Base-by-base conservation (phyloP, 2,113 vertebrate species). In the Osmerus mordax region DNA sequence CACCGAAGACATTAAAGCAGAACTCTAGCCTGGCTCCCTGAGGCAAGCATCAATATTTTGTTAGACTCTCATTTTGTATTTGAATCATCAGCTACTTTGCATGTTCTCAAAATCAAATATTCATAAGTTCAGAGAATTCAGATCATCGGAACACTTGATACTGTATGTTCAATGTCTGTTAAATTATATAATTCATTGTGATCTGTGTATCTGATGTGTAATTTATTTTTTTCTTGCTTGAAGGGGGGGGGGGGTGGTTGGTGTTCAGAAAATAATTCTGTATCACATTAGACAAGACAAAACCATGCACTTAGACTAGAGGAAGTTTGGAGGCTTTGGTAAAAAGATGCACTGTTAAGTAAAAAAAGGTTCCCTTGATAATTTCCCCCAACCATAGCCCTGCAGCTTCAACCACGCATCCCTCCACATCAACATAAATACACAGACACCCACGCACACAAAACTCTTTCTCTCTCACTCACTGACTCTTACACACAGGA, bases 171-270 rank as follows among this genome's bases (percentile, higher is more conserved):
- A 58, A 69, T 32, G 28, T 71, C 76, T 58, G 18, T 70, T 36
- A 73, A 70, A 78, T 81, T 63, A 53, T 51, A 32, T 21, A 70
- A 62, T 55, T 76, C 69, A 75, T 78, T 68, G 69, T 72, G 55
- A 52, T 53, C 18, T 21, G 56, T 11, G 7, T 5, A 47, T 47
- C 7, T 47, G 9, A 7, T 47, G 7, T 47, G 9, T 47, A 3
- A 3, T 28, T 28, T 1, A 7, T 5, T 36, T 36, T 36, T 3
- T 59, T 21, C 58, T 18, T 59, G 21, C 60, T 47, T 47, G 9
- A 47, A 47, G 9, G 7, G 7, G 7, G 41, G 41, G 41, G 41
- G 41, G 9, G 41, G 41, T 0, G 41, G 41, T 47, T 47, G 41
- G 12, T 47, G 7, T 47, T 18, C 14, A 56, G 5, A 65, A 8